Conservation (phyloP, 1,140 invertebrate genomes). For the Bombus superbus region DNA sequence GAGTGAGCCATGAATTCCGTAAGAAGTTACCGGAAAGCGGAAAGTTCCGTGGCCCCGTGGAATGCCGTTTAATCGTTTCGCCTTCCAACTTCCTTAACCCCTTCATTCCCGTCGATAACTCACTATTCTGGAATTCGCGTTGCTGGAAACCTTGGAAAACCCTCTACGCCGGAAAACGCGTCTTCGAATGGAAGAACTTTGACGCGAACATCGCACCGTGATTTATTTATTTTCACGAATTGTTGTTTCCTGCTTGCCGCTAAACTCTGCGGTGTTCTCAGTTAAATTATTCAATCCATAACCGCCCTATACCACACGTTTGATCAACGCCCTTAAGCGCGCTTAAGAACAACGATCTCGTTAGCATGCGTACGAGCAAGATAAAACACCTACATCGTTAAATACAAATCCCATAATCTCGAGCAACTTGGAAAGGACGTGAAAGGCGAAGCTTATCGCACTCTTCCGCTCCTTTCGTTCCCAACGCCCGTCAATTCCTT, state of each 20-base stretch:
- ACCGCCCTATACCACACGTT: too few species aligned
- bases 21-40: conserved; percentile 58
- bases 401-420: not conserved
- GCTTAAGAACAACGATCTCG: not conserved
- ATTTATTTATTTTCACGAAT: not conserved
- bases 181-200: conserved; percentile 45
- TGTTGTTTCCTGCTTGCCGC: too few species aligned
- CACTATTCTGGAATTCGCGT: conserved; percentile 52
- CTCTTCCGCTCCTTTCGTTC: conserved; percentile 18
- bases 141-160: conserved; percentile 63
- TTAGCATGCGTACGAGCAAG: not conserved
- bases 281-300: not conserved
- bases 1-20: conserved; percentile 65
- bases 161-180: not conserved
- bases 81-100: conserved; percentile 64
- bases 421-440: not conserved
- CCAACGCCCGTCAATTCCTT: conserved; percentile 17
- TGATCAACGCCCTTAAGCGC: too few species aligned
- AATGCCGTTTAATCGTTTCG: conserved; percentile 78
- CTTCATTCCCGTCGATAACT: not conserved
- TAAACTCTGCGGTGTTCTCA: too few species aligned
- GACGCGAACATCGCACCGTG: conserved; percentile 43
- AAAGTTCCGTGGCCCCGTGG: conserved; percentile 72
- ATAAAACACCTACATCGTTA: not conserved
- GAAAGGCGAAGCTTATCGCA: conserved; percentile 9